phyloP scores from a whole-genome alignment of 2,888 invertebrate genomes.

The Apodemia mormo region DNA sequence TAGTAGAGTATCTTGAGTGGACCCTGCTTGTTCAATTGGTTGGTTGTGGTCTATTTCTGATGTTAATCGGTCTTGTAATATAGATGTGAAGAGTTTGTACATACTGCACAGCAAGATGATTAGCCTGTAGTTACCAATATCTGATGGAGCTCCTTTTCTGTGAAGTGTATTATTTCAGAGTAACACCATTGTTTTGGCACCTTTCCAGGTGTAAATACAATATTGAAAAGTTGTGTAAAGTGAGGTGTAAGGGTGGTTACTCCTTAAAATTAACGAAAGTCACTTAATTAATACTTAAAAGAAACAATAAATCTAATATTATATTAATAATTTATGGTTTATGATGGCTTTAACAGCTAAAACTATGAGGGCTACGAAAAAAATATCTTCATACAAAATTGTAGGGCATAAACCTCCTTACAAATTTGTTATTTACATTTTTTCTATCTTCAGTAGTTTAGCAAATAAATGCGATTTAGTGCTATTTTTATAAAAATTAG shows the following conservation, averaged over 20 bases:
- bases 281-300: too few relatives aligned
- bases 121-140: conserved; percentile 9
- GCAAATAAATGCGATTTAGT: too few relatives aligned
- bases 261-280: too few relatives aligned
- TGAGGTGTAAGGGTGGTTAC: conserved; percentile 25
- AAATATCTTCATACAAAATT: too few relatives aligned
- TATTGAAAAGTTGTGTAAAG: conserved; percentile 35
- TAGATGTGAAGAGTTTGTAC: conserved; percentile 25
- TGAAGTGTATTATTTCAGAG: conserved; percentile 22
- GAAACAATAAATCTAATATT: too few relatives aligned
- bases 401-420: too few relatives aligned
- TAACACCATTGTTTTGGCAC: conserved; percentile 24
- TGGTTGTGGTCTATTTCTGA: conserved; percentile 25
- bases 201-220: conserved; percentile 21
- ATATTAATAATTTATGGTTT: too few relatives aligned
- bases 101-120: not conserved
- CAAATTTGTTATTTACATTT: too few relatives aligned
- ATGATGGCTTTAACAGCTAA: too few relatives aligned
- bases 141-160: conserved; percentile 15
- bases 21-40: conserved; percentile 34
- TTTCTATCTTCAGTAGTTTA: too few relatives aligned
- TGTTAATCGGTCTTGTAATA: conserved; percentile 24
- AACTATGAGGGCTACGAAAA: too few relatives aligned
- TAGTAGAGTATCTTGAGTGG: conserved; percentile 24
- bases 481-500: too few relatives aligned